Percentiles rank a stretch among this genome's conserved stretches.
phyloP scores from a whole-genome alignment of 2,113 vertebrate species.

The Engystomops pustulosus region DNA sequence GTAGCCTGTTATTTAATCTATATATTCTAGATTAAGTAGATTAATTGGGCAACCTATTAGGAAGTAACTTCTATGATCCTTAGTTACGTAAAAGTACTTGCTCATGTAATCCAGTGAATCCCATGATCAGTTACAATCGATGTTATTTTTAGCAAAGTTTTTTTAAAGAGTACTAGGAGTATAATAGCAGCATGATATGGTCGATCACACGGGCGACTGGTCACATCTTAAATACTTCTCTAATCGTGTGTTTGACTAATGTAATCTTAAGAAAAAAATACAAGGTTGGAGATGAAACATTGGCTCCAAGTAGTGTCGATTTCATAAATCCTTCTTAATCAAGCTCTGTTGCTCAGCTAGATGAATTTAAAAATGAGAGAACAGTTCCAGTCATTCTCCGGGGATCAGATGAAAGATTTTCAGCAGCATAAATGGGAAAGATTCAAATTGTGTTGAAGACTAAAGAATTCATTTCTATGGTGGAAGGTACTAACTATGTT shows the following conservation, averaged over 20 bases:
- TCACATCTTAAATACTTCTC: conserved; percentile 68
- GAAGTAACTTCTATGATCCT: too few species aligned
- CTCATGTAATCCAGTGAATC: not conserved
- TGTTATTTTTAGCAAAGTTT: not conserved
- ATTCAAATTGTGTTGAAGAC: conserved; percentile 13
- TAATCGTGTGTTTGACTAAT: conserved; percentile 66
- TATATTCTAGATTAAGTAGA: too few species aligned
- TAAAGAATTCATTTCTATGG: conserved; percentile 29
- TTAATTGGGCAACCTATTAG: too few species aligned
- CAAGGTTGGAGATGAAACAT: conserved; percentile 60
- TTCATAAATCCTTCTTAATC: conserved; percentile 67
- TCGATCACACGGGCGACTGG: conserved; percentile 65
- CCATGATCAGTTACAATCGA: not conserved
- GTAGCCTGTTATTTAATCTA: too few species aligned
- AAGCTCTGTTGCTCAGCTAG: conserved; percentile 52
- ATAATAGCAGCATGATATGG: conserved; percentile 57
- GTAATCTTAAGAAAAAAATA: conserved; percentile 66
- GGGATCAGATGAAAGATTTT: conserved; percentile 42
- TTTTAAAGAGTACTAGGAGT: not conserved
- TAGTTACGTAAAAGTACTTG: too few species aligned
- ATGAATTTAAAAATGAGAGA: conserved; percentile 57
- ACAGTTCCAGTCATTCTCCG: conserved; percentile 57
- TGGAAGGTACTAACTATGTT: not conserved
- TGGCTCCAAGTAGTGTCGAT: conserved; percentile 36
- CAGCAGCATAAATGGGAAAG: conserved; percentile 3